These are phyloP conservation scores for Eucera pruinosa DNA, from an alignment of 2,888 invertebrate genomes.

Conservation along the genomic window DNA sequence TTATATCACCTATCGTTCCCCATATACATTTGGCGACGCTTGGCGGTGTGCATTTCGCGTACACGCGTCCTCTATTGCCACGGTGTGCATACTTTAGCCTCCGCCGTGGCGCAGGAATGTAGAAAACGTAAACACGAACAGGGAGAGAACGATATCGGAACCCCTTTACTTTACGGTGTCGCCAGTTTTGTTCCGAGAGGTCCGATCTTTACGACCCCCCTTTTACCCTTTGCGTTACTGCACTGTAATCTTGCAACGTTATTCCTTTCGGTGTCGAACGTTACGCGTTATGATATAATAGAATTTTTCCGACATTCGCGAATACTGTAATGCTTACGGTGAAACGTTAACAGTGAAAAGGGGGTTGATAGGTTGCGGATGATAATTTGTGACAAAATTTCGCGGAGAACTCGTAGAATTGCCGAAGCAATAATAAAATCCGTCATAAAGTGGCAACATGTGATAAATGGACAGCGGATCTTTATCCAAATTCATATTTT, in stretches of 20 bases:
- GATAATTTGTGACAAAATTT: constrained; percentile 14
- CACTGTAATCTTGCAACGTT: not conserved
- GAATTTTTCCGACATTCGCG: not conserved
- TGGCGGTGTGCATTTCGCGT: constrained; percentile 38
- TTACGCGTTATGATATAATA: not conserved
- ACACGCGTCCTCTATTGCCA: constrained; percentile 36
- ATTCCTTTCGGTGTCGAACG: not conserved
- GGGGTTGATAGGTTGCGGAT: not conserved
- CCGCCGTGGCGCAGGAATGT: constrained; percentile 48
- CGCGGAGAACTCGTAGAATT: not conserved
- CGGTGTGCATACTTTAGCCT: constrained; percentile 50
- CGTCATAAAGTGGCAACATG: too few species aligned
- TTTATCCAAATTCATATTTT: too few species aligned
- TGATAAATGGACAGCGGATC: too few species aligned
- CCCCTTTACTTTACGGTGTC: constrained; percentile 66
- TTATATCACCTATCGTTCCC: constrained; percentile 73
- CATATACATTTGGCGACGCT: constrained; percentile 70
- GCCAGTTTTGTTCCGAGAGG: constrained; percentile 54
- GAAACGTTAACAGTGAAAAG: too few species aligned
- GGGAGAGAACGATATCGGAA: constrained; percentile 59
- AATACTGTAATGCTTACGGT: not conserved
- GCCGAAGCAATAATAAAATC: constrained; percentile 27
- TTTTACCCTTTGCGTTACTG: constrained; percentile 36
- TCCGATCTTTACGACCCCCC: constrained; percentile 57
- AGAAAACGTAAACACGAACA: constrained; percentile 67